Evolutionary conservation across 35 echinoderm and acorn worm genomes (phyloP), one percentile per base, ranked within the genome.

Genomic region (Apostichopus parvimensis): DNA sequence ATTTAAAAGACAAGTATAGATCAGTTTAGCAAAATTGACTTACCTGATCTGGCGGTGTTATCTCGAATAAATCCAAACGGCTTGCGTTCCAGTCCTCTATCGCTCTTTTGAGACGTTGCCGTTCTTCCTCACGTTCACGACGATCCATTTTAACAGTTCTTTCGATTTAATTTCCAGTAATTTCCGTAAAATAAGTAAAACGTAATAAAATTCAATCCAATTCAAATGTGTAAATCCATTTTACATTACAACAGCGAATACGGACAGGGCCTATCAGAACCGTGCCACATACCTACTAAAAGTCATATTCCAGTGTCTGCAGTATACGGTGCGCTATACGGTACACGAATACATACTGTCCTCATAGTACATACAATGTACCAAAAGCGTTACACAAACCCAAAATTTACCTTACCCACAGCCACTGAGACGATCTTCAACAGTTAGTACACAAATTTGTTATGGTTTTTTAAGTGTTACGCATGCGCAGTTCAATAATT

Each of bases 51-150:
- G 96, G 96, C 34, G 90, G 92, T 53, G 92, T 95, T 76, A 98
- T 95, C 91, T 95, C 96, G 81, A 98, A 98, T 65, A 98, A 61
- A 68, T 98, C 96, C 77, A 94, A 92, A 6, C 96, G 92, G 78
- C 92, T 98, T 10, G 92, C 92, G 91, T 98, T 98, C 96, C 96
- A 98, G 26, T 95, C 92, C 53, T 95, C 94, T 56, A 98, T 98
- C 65, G 92, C 95, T 79, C 82, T 77, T 60, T 91, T 91, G 54
- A 96, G 70, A 57, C 95, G 92, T 73, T 87, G 66, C 79, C 92
- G 86, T 55, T 96, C 95, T 79, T 96, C 92, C 71, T 94, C 92
- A 72, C 88, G 70, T 54, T 71, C 90, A 52, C 92, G 66, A 14
- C 58, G 81, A 75, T 94, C 89, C 95, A 96, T 96, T 62, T 88